A percentile compares a stretch with the other conserved stretches of the same genome.
Evolutionary conservation across 2,113 vertebrate species (phyloP).

Genomic region (Parus major): DNA sequence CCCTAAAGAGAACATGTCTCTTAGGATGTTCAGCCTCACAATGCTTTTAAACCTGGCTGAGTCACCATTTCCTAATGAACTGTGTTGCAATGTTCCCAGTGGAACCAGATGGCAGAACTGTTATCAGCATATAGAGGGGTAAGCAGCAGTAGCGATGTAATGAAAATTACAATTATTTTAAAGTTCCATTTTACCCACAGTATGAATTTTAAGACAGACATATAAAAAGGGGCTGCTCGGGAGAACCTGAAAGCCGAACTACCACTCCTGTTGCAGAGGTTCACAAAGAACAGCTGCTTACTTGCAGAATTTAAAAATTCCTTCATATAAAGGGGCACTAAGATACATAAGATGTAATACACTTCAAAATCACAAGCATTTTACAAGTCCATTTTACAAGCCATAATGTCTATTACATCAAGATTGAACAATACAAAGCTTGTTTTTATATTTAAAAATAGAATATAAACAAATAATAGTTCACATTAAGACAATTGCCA

Average conservation of each 20-base stretch:
- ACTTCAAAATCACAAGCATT: neutral
- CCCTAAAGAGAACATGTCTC: neutral
- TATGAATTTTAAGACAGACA: neutral
- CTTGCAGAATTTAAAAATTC: neutral
- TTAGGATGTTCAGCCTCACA: neutral
- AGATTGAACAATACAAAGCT: conserved; percentile 38
- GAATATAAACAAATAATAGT: conserved; percentile 36
- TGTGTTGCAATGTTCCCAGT: rapidly evolving
- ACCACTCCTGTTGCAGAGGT: neutral
- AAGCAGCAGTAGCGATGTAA: neutral
- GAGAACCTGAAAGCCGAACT: neutral
- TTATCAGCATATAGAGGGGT: rapidly evolving
- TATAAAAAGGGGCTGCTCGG: neutral
- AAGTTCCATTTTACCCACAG: neutral
- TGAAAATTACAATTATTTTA: neutral
- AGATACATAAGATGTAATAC: neutral
- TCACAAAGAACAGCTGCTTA: neutral
- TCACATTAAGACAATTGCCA: conserved; percentile 35
- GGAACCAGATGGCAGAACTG: neutral
- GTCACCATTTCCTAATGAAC: neutral
- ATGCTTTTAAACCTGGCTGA: neutral
- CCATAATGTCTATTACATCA: neutral
- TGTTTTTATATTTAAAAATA: conserved; percentile 47
- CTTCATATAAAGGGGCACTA: neutral
- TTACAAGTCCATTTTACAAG: conserved; percentile 35